Conservation (phyloP, 2,797 vertebrate genomes). For the Darevskia nairensis region DNA sequence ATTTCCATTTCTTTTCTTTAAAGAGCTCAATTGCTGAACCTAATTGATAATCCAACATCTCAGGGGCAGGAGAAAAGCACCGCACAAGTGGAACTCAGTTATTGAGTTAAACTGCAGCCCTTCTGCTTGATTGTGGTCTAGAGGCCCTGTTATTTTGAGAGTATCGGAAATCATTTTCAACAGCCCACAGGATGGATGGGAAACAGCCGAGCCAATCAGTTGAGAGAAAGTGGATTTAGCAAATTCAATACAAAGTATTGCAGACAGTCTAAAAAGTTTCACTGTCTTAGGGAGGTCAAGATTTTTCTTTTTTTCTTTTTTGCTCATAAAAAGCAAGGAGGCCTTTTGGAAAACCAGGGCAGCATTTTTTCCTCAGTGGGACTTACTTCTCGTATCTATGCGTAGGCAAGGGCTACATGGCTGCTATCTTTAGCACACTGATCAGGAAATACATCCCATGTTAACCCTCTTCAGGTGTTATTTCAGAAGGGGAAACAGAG, state of each 20-base stretch:
- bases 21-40: constrained; percentile 22
- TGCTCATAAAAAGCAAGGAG: not conserved
- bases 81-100: constrained; percentile 40
- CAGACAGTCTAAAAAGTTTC: constrained; percentile 57
- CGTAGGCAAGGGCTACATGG: not conserved
- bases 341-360: not conserved
- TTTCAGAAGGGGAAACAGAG: too few species aligned
- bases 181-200: constrained; percentile 50
- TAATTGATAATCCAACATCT: constrained; percentile 50
- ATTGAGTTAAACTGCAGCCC: constrained; percentile 49
- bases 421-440: not conserved
- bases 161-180: constrained; percentile 70
- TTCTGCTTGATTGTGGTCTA: constrained; percentile 43
- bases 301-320: not conserved
- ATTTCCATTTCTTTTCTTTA: constrained; percentile 51
- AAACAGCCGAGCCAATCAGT: constrained; percentile 56
- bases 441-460: not conserved
- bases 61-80: constrained; percentile 36
- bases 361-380: too few species aligned
- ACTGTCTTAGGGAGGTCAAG: constrained; percentile 37
- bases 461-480: not conserved
- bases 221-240: constrained; percentile 40
- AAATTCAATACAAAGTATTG: constrained; percentile 57
- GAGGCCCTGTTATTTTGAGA: constrained; percentile 51
- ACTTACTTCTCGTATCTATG: not conserved